Conservation (phyloP, 2,888 invertebrate genomes). For the Melieria omissa region DNA sequence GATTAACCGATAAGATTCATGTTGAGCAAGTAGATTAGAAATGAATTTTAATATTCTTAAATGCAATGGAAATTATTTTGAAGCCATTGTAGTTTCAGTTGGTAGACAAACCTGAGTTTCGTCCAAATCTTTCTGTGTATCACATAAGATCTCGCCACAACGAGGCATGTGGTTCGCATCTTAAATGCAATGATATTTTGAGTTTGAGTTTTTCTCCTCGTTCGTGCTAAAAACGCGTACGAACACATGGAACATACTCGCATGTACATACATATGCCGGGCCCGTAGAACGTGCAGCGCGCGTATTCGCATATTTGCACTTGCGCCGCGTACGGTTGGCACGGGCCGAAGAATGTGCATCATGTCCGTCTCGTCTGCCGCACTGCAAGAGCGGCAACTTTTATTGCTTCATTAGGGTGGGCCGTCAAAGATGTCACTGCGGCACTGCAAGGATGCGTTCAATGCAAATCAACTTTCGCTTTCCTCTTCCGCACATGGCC, state of each 20-base stretch:
- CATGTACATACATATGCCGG: conserved; percentile 10
- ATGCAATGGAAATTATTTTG: too few relatives aligned
- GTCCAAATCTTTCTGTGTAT: too few relatives aligned
- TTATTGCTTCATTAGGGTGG: background rate
- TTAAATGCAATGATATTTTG: too few relatives aligned
- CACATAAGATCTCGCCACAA: too few relatives aligned
- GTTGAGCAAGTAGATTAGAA: too few relatives aligned
- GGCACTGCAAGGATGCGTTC: conserved; percentile 14
- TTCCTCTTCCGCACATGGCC: conserved; percentile 13
- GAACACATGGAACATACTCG: background rate
- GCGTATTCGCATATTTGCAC: conserved; percentile 1
- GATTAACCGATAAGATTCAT: too few relatives aligned
- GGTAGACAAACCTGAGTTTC: too few relatives aligned
- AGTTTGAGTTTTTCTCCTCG: too few relatives aligned
- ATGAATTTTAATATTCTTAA: too few relatives aligned
- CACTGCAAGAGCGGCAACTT: conserved; percentile 18
- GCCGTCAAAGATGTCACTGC: background rate
- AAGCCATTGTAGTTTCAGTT: too few relatives aligned
- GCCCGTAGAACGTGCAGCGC: conserved; percentile 11
- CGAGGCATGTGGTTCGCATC: too few relatives aligned
- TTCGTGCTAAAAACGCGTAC: too few relatives aligned
- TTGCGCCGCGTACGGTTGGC: background rate
- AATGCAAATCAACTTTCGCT: conserved; percentile 37
- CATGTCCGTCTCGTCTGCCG: background rate
- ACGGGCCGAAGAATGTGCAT: background rate